A percentile compares a stretch with the other conserved stretches of the same genome.
Conservation (phyloP, 1,140 invertebrate species). For the Caenorhabditis elegans region WBcel235 BX284603.4:10603001-10603500, state of each 20-base stretch:
- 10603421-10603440: background rate
- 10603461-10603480: background rate
- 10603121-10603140: background rate
- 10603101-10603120: background rate
- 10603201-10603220: too few relatives aligned
- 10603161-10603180: background rate
- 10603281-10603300: too few relatives aligned
- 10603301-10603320: background rate
- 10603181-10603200: background rate
- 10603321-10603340: background rate
- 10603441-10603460: background rate
- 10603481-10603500: background rate
- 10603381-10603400: background rate
- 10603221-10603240: too few relatives aligned
- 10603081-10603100: background rate
- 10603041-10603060: too few relatives aligned
- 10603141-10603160: background rate
- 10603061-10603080: background rate
- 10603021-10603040: too few relatives aligned
- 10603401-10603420: slow-evolving; percentile 17
- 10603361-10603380: slow-evolving; percentile 9
- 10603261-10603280: too few relatives aligned
- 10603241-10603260: too few relatives aligned
- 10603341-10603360: background rate
- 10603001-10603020: background rate